A percentile compares a stretch with the other conserved stretches of the same genome.
Conservation (phyloP, 2,888 invertebrate species). For the Thysanoteuthis rhombus region DNA sequence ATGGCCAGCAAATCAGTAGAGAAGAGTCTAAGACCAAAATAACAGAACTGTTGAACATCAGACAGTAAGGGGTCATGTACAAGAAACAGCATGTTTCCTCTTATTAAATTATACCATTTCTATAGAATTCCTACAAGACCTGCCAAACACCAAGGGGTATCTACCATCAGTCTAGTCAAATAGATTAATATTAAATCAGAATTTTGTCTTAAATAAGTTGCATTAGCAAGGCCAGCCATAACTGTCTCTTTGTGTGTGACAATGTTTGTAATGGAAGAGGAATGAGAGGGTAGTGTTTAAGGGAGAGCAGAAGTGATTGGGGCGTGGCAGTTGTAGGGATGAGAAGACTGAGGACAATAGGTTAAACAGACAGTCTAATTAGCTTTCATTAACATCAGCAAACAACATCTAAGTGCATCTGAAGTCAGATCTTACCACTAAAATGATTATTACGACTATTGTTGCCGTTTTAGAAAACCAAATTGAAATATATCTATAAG, state of each 20-base stretch:
- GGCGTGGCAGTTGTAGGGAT: neutral
- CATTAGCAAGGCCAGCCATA: neutral
- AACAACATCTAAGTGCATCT: slow-evolving; percentile 12
- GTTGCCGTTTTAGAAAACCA: neutral
- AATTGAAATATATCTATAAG: neutral
- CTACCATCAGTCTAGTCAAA: slow-evolving; percentile 12
- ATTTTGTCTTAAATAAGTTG: neutral
- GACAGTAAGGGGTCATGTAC: neutral
- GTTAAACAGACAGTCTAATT: slow-evolving; percentile 12
- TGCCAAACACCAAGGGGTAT: neutral
- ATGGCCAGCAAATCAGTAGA: neutral
- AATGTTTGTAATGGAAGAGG: neutral
- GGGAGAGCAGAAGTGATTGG: neutral
- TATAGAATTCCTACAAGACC: neutral
- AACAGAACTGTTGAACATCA: neutral
- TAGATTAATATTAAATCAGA: neutral
- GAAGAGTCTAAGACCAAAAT: neutral
- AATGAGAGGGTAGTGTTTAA: neutral
- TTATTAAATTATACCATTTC: neutral
- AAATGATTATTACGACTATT: neutral
- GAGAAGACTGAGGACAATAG: slow-evolving; percentile 12
- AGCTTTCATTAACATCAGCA: neutral
- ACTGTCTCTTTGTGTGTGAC: neutral
- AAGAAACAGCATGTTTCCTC: neutral
- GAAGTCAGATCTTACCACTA: neutral